A percentile compares a stretch with the other conserved stretches of the same genome.
phyloP scores from a whole-genome alignment of 1,140 invertebrate genomes.

The Oedothorax gibbosus region DNA sequence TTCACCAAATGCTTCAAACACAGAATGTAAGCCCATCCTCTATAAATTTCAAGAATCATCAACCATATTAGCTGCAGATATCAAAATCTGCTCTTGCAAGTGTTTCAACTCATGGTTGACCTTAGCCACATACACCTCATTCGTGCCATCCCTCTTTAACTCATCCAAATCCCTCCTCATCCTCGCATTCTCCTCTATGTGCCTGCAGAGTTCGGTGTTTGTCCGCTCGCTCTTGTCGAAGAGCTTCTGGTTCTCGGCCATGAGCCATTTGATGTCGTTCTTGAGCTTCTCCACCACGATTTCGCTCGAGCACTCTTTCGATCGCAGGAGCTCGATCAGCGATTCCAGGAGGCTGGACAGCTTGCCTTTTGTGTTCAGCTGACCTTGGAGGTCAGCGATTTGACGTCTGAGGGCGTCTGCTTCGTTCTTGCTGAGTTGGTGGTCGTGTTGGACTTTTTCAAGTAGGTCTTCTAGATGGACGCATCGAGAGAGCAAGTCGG shows the following conservation, averaged over 20 bases:
- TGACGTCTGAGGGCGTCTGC: neutral
- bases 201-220: conserved; percentile 26
- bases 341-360: conserved; percentile 4
- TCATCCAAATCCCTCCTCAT: conserved; percentile 37
- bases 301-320: conserved; percentile 32
- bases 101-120: conserved; percentile 45
- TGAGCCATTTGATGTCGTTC: conserved; percentile 39
- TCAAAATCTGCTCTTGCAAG: conserved; percentile 26
- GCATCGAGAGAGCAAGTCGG: conserved; percentile 29
- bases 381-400: conserved; percentile 29
- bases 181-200: conserved; percentile 41
- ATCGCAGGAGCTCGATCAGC: conserved; percentile 34
- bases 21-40: too few relatives aligned
- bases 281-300: conserved; percentile 41
- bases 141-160: conserved; percentile 29
- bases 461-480: conserved; percentile 14
- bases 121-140: conserved; percentile 48
- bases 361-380: conserved; percentile 24
- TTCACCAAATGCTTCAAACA: too few relatives aligned
- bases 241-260: conserved; percentile 30
- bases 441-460: neutral
- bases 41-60: conserved; percentile 8
- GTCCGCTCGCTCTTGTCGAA: conserved; percentile 26
- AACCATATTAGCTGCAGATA: conserved; percentile 13
- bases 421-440: neutral